Percentiles rank a stretch among this genome's conserved stretches.
Conservation (phyloP, 2,888 invertebrate species). For the Xanthorhoe designata region DNA sequence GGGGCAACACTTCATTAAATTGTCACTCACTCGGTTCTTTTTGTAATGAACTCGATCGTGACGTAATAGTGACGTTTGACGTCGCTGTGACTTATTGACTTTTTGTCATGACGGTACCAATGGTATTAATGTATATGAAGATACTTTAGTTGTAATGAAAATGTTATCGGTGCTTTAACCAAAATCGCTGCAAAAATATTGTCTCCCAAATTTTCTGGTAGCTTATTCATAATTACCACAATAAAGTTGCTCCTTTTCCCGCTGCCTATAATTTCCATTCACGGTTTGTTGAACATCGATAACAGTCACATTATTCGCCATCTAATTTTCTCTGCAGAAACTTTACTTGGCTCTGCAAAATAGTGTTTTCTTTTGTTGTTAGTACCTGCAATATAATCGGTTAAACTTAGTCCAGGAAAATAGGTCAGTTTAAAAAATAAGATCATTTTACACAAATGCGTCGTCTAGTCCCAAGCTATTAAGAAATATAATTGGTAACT, state of each 20-base stretch:
- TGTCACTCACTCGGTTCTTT: conserved; percentile 74
- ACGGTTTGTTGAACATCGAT: conserved; percentile 43
- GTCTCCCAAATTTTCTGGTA: conserved; percentile 34
- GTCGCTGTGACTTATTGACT: conserved; percentile 60
- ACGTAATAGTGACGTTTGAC: conserved; percentile 56
- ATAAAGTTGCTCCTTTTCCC: conserved; percentile 37
- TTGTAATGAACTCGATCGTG: conserved; percentile 59
- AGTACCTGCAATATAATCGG: no score
- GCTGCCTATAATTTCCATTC: conserved; percentile 41
- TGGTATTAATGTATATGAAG: conserved; percentile 7
- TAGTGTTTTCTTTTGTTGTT: no score
- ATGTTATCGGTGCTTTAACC: no score
- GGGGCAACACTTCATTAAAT: conserved; percentile 79
- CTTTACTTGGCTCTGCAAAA: not conserved
- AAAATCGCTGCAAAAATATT: no score
- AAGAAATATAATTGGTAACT: no score
- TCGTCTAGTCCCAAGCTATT: no score
- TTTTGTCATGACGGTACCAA: conserved; percentile 41
- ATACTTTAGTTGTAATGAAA: no score
- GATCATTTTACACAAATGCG: no score
- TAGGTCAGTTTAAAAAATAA: no score
- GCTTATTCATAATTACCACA: conserved; percentile 43
- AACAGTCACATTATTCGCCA: conserved; percentile 42
- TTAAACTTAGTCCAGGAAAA: no score
- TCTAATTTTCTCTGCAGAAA: conserved; percentile 42